Evolutionary conservation across 2,113 vertebrate species (phyloP).

Genomic region (Acanthochromis polyacanthus): DNA sequence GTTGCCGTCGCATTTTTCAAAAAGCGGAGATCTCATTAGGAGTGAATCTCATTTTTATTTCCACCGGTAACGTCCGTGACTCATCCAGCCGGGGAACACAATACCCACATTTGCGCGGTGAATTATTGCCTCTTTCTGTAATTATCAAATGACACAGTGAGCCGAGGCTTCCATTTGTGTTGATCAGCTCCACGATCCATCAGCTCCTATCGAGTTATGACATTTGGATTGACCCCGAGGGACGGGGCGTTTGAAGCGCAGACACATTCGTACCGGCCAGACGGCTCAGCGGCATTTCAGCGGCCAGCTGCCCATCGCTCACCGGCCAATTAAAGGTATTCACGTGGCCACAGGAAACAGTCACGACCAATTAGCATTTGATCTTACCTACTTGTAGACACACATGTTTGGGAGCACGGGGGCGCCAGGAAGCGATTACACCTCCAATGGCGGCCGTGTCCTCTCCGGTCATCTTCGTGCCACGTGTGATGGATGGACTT

Average conservation of each 20-base stretch:
- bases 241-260: conserved; percentile 46
- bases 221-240: conserved; percentile 66
- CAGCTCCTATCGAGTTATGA: conserved; percentile 68
- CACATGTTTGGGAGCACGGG: conserved; percentile 11
- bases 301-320: conserved; percentile 58
- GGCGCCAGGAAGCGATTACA: conserved; percentile 77
- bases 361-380: conserved; percentile 66
- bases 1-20: conserved; percentile 16
- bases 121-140: conserved; percentile 51
- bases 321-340: conserved; percentile 68
- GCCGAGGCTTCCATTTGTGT: conserved; percentile 65
- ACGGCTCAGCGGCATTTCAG: conserved; percentile 48
- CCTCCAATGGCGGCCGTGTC: conserved; percentile 46
- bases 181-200: conserved; percentile 60
- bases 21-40: conserved; percentile 28
- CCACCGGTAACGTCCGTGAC: conserved; percentile 38
- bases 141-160: conserved; percentile 58
- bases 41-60: conserved; percentile 26
- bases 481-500: conserved; percentile 75
- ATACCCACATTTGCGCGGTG: conserved; percentile 41
- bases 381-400: conserved; percentile 30
- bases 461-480: conserved; percentile 52
- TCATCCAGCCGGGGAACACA: conserved; percentile 51
- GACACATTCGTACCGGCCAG: conserved; percentile 52
- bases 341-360: conserved; percentile 72